Evolutionary conservation across 64 coral and sea anemone species (phyloP), one percentile per base, ranked within the genome.

Genomic region (Acropora yongei): DNA sequence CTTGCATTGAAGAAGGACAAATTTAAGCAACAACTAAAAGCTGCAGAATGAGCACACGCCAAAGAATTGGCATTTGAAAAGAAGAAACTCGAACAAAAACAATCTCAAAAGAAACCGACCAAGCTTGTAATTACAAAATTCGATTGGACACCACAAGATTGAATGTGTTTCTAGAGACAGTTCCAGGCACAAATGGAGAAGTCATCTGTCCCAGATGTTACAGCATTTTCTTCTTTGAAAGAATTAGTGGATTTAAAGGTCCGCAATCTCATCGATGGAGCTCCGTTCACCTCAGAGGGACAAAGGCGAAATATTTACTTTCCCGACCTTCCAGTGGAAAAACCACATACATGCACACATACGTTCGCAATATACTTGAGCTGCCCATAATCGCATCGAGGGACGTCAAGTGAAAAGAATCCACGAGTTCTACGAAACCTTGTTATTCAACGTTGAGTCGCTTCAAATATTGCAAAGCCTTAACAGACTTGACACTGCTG

Each of bases 361-460:
- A 30, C 30, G 30, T 30, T 30, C 0, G 30, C 30, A 30, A 30
- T 0, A 30, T 30, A 30, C 30, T 30, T 30, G 30, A 55, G 51
- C 51, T 55, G 51, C 51, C 9, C 51, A 55, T 55, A 9, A 51
- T 89, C 10, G 9, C 30, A 10, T 71, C 75, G 16, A 89, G 87
- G 11, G 74, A 89, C 20, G 87, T 89, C 11, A 30, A 30, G 30
- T 30, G 30, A 57, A 20, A 2, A 89, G 44, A n/a, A 76, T 89
- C 17, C 87, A 89, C 49, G 87, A 76, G 45, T 89, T 89, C 77
- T 89, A 89, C 72, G 87, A 89, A 47, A 58, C 73, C 13, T 58
- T 89, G 5, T 78, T 57, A 47, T 89, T 77, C 87, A 89, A 89
- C 18, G 87, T 89, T 17, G 87, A 89, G 17, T 89, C 87, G 12